Base-by-base conservation (phyloP, 1,140 invertebrate species). In the Drosophila novamexicana region DNA sequence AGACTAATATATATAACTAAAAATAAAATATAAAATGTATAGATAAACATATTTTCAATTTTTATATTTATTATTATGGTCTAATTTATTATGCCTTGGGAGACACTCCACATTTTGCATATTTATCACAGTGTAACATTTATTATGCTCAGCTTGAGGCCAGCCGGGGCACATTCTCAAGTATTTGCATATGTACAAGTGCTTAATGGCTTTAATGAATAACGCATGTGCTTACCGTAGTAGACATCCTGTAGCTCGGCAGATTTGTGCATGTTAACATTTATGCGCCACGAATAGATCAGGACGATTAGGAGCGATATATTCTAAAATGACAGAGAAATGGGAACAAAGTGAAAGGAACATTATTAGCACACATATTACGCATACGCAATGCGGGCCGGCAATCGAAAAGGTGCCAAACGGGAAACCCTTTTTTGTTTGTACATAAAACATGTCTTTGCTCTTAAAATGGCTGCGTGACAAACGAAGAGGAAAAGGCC, bases 201-300 rank as follows among this genome's bases (percentile, higher is more conserved):
- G 49, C 49, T 70, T 82, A 79, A 86, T 86, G 86, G 61, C 45
- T 69, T 66, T 37, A 52, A 32, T 67, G 40, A 39, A 34, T 22
- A 37, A 61, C 32, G 45, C 63, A 56, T 34, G 50, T 66, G 92
- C 94, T 94, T 91, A 95, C 95, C 95, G 86, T 96, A 96, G 92
- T 95, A 96, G 59, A 96, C 95, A 91, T 96, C 95, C 86, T 95
- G 94, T 45, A 96, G 83, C 64, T 94, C 94, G 39, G 93, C 93
- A 81, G 94, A 95, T 77, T 94, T 94, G 77, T 95, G 95, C 65
- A 95, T 93, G 76, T 95, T 96, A 57, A 95, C 94, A 64, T 94
- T 94, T 53, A 96, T 95, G 75, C 95, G 93, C 95, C 95, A 96
- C 75, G 94, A 95, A 90, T 95, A 95, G 64, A 96, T 92, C 64